phyloP scores from a whole-genome alignment of 2,113 vertebrate genomes.

The Trogon surrucura region DNA sequence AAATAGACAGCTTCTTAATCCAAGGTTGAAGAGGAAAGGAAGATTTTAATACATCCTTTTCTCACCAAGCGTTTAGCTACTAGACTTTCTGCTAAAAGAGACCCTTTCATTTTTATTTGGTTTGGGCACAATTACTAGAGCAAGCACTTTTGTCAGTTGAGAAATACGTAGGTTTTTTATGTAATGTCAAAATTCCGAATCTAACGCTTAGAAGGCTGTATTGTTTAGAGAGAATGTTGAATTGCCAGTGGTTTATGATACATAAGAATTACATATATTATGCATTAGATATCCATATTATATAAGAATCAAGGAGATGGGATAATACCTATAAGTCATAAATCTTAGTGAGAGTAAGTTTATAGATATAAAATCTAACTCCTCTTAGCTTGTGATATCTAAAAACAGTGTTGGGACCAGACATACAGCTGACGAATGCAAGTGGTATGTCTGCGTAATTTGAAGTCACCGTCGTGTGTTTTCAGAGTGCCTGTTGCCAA shows the following conservation, averaged over 20 bases:
- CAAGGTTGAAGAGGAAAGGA: background rate
- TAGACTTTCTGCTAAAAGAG: background rate
- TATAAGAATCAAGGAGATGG: background rate
- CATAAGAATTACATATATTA: no score
- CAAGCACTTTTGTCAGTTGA: background rate
- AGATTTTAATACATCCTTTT: background rate
- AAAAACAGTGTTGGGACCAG: background rate
- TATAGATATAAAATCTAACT: background rate
- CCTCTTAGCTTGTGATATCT: background rate
- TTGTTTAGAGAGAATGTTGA: background rate
- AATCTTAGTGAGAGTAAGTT: background rate
- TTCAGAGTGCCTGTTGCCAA: background rate
- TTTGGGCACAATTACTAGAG: background rate
- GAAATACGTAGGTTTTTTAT: background rate
- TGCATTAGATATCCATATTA: no score
- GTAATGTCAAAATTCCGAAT: background rate
- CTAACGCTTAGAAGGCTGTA: background rate
- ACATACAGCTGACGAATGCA: background rate
- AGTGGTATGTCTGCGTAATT: background rate
- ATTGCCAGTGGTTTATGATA: background rate
- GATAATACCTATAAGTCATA: background rate
- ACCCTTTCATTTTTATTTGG: background rate
- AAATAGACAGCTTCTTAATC: background rate
- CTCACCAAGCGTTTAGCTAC: background rate
- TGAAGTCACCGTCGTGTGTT: background rate